phyloP scores from a whole-genome alignment of 2,888 invertebrate genomes.

The Calliphora vomitoria region DNA sequence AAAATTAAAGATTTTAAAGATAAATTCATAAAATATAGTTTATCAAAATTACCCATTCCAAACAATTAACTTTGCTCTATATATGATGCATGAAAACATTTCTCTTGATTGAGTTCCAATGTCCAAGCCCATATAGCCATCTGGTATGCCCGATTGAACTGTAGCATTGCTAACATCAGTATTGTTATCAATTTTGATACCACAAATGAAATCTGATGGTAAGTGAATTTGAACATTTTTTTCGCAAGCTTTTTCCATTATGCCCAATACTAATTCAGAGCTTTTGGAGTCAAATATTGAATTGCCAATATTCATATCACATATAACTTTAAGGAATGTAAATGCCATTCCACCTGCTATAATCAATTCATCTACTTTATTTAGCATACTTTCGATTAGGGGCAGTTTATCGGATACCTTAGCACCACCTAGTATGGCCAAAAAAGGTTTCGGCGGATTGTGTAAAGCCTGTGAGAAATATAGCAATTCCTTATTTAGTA shows the following conservation, averaged over 20 bases:
- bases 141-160: slow-evolving; percentile 93
- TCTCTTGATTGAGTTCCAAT: slow-evolving; percentile 94
- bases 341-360: slow-evolving; percentile 99
- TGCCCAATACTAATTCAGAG: slow-evolving; percentile 94
- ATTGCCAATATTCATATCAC: slow-evolving; percentile 97
- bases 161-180: slow-evolving; percentile 92
- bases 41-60: slow-evolving; percentile 92
- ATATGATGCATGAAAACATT: slow-evolving; percentile 92
- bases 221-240: slow-evolving; percentile 97
- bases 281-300: slow-evolving; percentile 98
- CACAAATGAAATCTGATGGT: slow-evolving; percentile 97
- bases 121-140: slow-evolving; percentile 97
- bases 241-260: slow-evolving; percentile 95
- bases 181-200: slow-evolving; percentile 90
- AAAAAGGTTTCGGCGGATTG: slow-evolving; percentile 97
- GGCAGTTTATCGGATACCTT: slow-evolving; percentile 99
- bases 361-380: slow-evolving; percentile 99
- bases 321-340: slow-evolving; percentile 96
- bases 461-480: slow-evolving; percentile 99
- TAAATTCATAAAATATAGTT: not conserved
- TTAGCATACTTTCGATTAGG: slow-evolving; percentile 97
- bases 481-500: slow-evolving; percentile 97
- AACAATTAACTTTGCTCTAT: slow-evolving; percentile 96
- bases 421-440: slow-evolving; percentile 99
- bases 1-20: not conserved